Base-by-base conservation (phyloP, 2,888 invertebrate species). In the Apeira syringaria region DNA sequence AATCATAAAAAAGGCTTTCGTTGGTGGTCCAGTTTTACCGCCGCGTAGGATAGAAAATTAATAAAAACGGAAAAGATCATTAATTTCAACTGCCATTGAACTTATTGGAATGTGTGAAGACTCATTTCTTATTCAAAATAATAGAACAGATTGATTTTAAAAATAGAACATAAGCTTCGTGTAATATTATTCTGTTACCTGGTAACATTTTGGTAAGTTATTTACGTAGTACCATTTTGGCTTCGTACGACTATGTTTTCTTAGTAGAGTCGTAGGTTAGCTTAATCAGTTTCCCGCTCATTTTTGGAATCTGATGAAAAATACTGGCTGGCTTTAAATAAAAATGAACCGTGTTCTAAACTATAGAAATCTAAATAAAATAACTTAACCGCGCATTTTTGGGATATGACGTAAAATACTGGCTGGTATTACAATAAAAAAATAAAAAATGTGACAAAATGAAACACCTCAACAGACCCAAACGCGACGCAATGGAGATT, bases 401-500 rank as follows among this genome's bases (percentile, higher is more conserved):
- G 37, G 41, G 32, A 29, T n/a, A 1, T 3, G 3, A 38, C 20
- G 28, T 2, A 47, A 46, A 40, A 26, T 36, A 50, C 51, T 56
- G 53, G 50, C 56, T 47, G 53, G 40, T 20, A 30, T 51, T 46
- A 37, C 8, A 24, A 9, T 10, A 25, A 31, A 39, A 38, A 32
- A 10, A 11, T 34, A 30, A 7, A 22, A 36, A 44, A 28, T 45
- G 35, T 52, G 44, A 50, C 44, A 18, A 12, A 20, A 20, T 20
- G 18, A 20, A 20, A 20, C 5, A 20, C 20, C 34, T 68, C 61
- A 59, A 68, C 79, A 87, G 88, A 80, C 68, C 74, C 56, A 86
- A 86, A 57, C 80, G 91, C 12, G 84, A 86, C 50, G 77, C 84
- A 0, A 83, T 80, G 73, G 95, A 95, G 72, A 82, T 95, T 59